These are phyloP conservation scores for Erethizon dorsatum DNA, from an alignment of 2,797 vertebrate genomes.

Conservation along the genomic window DNA sequence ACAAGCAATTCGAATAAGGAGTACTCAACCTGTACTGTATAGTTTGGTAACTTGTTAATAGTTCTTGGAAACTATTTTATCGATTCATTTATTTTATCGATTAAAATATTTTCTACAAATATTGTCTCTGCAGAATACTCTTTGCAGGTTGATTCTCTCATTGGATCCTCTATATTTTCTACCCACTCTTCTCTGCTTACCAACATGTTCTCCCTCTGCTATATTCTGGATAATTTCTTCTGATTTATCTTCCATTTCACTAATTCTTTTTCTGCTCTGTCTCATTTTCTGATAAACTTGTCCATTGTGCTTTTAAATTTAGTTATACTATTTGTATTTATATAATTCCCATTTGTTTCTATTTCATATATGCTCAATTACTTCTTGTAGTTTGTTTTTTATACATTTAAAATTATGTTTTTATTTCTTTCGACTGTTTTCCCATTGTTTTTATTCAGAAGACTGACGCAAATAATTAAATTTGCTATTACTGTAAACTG, in stretches of 20 bases:
- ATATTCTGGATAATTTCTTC: constrained; percentile 43
- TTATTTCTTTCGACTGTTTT: neutral
- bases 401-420: neutral
- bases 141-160: neutral
- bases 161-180: neutral
- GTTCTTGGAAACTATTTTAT: neutral
- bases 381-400: neutral
- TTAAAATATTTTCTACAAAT: constrained; percentile 49
- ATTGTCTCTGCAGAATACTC: neutral
- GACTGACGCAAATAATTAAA: constrained; percentile 14
- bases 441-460: constrained; percentile 15
- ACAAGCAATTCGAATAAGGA: neutral
- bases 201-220: neutral
- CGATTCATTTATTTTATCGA: neutral
- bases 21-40: neutral
- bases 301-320: constrained; percentile 2
- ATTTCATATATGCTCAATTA: neutral
- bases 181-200: neutral
- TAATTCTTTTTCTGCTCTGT: neutral
- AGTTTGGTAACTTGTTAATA: neutral
- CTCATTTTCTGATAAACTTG: constrained; percentile 6
- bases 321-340: constrained; percentile 11
- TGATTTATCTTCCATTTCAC: constrained; percentile 9
- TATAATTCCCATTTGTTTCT: constrained; percentile 12
- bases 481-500: neutral